These are phyloP conservation scores for Tigriopus californicus DNA, from an alignment of 2,888 invertebrate species.

Conservation along the genomic window DNA sequence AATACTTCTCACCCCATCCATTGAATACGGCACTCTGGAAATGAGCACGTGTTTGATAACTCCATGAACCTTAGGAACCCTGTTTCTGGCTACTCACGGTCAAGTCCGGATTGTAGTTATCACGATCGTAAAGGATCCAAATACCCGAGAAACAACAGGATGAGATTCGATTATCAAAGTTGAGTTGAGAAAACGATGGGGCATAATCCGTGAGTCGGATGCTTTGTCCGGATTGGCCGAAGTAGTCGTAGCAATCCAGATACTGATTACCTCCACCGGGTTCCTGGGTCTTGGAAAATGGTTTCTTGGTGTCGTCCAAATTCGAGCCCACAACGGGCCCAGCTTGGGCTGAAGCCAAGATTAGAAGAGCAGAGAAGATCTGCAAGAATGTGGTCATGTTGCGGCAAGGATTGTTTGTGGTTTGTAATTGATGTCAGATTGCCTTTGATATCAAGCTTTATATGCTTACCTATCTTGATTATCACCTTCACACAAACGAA, in stretches of 20 bases:
- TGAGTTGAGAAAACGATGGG: background rate
- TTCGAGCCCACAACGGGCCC: no score
- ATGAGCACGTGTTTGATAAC: background rate
- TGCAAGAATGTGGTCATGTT: no score
- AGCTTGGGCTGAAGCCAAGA: no score
- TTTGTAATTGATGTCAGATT: no score
- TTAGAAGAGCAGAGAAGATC: no score
- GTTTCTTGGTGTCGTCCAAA: no score
- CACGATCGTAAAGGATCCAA: slow-evolving; percentile 4
- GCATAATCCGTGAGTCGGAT: background rate
- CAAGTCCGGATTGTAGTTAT: background rate
- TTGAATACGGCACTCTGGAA: background rate
- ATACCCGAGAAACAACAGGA: slow-evolving; percentile 5
- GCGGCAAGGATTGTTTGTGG: no score
- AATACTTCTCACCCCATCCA: slow-evolving; percentile 1
- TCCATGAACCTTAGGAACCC: background rate
- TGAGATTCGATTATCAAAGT: background rate
- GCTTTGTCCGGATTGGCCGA: background rate
- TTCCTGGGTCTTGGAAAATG: background rate
- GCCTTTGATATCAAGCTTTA: no score
- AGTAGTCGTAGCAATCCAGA: slow-evolving; percentile 1
- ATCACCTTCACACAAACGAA: no score
- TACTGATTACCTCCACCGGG: background rate
- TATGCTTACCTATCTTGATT: no score
- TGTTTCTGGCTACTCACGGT: background rate